Percentiles rank a stretch among this genome's conserved stretches.
Evolutionary conservation across 2,113 vertebrate genomes (phyloP).

Genomic region (Caracal caracal): DNA sequence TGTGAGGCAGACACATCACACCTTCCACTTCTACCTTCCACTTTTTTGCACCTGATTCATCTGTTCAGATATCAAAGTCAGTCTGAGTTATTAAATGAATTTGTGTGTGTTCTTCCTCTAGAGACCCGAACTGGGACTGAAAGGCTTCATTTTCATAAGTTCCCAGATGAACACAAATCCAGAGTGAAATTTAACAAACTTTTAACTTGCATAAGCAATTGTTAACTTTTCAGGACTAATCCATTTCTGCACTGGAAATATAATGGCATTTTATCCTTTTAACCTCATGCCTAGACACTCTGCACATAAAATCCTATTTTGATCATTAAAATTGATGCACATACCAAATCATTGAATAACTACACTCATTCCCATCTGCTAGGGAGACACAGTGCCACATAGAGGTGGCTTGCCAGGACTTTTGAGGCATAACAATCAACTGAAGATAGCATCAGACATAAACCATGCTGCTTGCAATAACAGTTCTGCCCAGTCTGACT

Average conservation of each 20-base stretch:
- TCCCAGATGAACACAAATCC: conserved; percentile 32
- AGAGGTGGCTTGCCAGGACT: conserved; percentile 60
- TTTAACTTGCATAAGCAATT: conserved; percentile 63
- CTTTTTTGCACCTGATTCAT: conserved; percentile 51
- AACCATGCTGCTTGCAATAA: conserved; percentile 69
- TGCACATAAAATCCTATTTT: conserved; percentile 54
- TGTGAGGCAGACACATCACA: not conserved
- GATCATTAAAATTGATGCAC: conserved; percentile 70
- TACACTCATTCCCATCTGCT: conserved; percentile 67
- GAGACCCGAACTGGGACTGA: conserved; percentile 27
- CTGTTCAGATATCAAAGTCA: conserved; percentile 51
- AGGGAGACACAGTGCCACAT: conserved; percentile 51
- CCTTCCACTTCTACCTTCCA: not conserved
- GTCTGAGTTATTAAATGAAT: conserved; percentile 44
- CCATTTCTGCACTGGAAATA: conserved; percentile 31
- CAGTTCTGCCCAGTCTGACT: conserved; percentile 68
- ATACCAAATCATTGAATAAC: conserved; percentile 24
- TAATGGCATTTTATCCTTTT: conserved; percentile 66
- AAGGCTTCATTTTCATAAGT: conserved; percentile 51
- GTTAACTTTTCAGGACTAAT: conserved; percentile 68
- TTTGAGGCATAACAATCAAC: conserved; percentile 65
- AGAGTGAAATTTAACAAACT: conserved; percentile 58
- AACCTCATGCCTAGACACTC: conserved; percentile 53
- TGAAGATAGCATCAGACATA: conserved; percentile 62
- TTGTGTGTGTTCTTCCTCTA: conserved; percentile 54